Evolutionary conservation across 2,113 vertebrate species (phyloP).

Genomic region (Melanerpes formicivorus): DNA sequence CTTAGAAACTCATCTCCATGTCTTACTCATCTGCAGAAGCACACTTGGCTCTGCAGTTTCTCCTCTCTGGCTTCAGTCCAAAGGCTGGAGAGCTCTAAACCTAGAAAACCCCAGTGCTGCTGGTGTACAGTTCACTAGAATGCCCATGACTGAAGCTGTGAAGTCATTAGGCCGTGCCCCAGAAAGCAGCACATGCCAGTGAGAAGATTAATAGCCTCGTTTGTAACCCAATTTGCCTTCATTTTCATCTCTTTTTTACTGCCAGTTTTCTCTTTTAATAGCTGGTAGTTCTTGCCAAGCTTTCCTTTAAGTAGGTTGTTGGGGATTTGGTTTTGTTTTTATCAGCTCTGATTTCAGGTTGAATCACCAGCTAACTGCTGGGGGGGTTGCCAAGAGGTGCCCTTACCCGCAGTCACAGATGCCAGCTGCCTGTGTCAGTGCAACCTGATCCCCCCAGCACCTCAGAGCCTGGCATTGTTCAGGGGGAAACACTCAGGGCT

Average conservation of each 20-base stretch:
- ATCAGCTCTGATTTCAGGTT: conserved; percentile 21
- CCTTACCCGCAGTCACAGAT: not conserved
- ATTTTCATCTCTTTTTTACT: conserved; percentile 33
- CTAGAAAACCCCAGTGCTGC: not conserved
- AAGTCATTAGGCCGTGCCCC: not conserved
- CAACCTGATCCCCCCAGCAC: not conserved
- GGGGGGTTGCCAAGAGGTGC: conserved; percentile 2
- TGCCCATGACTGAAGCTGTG: not conserved
- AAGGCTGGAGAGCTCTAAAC: not conserved
- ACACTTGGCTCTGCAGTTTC: not conserved
- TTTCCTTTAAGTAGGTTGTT: conserved; percentile 1
- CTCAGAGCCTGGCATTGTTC: not conserved
- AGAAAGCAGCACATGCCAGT: conserved; percentile 16
- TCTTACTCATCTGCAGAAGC: not conserved
- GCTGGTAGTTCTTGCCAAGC: conserved; percentile 23
- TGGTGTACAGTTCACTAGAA: not conserved
- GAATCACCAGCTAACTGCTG: conserved; percentile 2
- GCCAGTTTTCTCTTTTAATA: conserved; percentile 31
- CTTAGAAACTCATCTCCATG: not conserved
- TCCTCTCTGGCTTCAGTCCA: not conserved
- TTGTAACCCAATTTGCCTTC: conserved; percentile 36
- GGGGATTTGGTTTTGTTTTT: not conserved
- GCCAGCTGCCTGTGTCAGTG: not conserved
- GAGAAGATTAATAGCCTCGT: conserved; percentile 19
- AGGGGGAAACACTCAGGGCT: not conserved